phyloP scores from a whole-genome alignment of 2,888 invertebrate genomes.

The Ochropleura leucogaster region DNA sequence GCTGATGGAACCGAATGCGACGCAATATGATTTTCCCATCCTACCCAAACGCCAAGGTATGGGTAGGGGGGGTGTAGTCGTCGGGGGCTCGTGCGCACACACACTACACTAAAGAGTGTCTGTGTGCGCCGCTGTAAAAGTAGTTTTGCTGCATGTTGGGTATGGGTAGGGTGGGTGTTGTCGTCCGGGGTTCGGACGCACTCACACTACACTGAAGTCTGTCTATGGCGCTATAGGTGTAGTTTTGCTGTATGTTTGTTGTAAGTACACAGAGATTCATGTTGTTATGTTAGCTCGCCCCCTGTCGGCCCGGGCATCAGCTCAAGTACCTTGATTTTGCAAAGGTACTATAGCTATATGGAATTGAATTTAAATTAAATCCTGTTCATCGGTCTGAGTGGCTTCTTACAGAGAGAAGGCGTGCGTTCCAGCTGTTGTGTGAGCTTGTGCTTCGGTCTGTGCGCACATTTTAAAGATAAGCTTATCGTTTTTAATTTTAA shows the following conservation, averaged over 20 bases:
- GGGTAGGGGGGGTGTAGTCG: background rate
- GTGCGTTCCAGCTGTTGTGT: background rate
- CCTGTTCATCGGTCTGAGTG: background rate
- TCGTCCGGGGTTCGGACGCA: background rate
- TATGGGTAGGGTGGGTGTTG: background rate
- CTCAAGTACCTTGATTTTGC: background rate
- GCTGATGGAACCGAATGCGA: background rate
- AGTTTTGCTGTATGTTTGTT: background rate
- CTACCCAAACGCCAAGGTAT: background rate
- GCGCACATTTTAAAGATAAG: background rate
- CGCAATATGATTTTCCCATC: slow-evolving; percentile 28
- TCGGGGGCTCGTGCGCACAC: background rate
- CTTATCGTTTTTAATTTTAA: background rate
- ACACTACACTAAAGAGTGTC: background rate
- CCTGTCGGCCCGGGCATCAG: too few species aligned
- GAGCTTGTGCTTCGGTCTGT: background rate
- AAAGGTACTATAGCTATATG: background rate
- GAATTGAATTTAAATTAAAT: background rate
- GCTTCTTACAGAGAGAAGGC: background rate
- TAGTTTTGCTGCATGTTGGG: background rate
- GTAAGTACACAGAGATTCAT: background rate
- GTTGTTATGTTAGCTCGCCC: background rate
- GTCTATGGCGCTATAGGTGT: background rate
- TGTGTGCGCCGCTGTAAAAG: background rate
- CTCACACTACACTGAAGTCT: background rate